Conservation (phyloP, 2,888 invertebrate genomes). For the Ecliptopera silaceata region DNA sequence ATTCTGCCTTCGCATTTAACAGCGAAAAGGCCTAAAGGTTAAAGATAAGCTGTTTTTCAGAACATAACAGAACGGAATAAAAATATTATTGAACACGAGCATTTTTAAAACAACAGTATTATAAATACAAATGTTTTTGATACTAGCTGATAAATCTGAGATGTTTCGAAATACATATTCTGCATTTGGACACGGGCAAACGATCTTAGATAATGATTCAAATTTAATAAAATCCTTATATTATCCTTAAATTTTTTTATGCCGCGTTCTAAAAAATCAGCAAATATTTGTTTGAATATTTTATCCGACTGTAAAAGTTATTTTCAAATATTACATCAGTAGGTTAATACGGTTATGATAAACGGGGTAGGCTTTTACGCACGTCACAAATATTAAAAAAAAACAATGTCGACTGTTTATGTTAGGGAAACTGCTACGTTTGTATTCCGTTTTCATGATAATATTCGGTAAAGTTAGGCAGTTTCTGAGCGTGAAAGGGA, state of each 20-base stretch:
- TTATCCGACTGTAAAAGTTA: background rate
- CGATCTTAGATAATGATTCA: no score
- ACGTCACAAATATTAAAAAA: conserved; percentile 27
- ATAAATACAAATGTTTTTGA: no score
- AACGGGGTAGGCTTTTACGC: conserved; percentile 13
- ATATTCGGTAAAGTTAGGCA: conserved; percentile 41
- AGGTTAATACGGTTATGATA: conserved; percentile 2
- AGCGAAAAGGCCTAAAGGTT: conserved; percentile 31
- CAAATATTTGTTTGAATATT: conserved; percentile 8
- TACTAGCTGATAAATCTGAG: no score
- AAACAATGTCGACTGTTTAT: conserved; percentile 30
- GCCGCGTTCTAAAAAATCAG: no score
- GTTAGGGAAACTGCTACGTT: conserved; percentile 32
- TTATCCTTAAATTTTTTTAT: no score
- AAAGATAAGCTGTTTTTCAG: conserved; percentile 34
- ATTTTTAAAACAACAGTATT: background rate
- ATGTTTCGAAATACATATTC: no score
- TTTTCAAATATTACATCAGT: background rate
- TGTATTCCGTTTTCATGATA: conserved; percentile 36
- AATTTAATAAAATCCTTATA: no score
- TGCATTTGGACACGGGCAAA: no score
- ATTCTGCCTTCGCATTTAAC: conserved; percentile 38
- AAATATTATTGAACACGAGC: conserved; percentile 3
- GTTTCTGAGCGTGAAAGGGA: conserved; percentile 39
- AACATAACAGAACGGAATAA: conserved; percentile 7